Percentiles rank a stretch among this genome's conserved stretches.
These are phyloP conservation scores for Fopius arisanus DNA, from an alignment of 1,140 invertebrate genomes.

Conservation along the genomic window DNA sequence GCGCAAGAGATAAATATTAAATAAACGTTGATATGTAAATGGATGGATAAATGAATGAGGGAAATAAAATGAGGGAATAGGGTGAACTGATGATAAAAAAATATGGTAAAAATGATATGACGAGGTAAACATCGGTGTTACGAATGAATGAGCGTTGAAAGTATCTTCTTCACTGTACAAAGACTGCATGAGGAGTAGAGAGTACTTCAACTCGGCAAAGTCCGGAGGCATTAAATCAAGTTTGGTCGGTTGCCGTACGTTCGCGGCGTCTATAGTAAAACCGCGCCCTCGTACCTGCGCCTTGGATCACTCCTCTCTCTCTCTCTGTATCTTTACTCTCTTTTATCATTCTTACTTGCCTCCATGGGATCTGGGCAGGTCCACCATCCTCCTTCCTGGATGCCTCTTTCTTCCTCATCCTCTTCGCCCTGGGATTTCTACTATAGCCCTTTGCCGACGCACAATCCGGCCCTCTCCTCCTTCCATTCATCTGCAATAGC, in stretches of 20 bases:
- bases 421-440: neutral
- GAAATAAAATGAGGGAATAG: no score
- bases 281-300: constrained; percentile 12
- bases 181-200: neutral
- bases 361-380: constrained; percentile 13
- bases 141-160: constrained; percentile 1
- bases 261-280: constrained; percentile 26
- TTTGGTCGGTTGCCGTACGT: constrained; percentile 42
- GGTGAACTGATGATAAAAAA: no score
- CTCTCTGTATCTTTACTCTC: neutral
- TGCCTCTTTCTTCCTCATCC: neutral
- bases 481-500: constrained; percentile 47
- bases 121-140: neutral
- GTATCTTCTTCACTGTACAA: neutral
- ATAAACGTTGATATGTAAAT: no score
- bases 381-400: constrained; percentile 21
- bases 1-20: no score
- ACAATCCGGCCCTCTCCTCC: constrained; percentile 18
- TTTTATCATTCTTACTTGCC: constrained; percentile 19
- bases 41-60: no score
- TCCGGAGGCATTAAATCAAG: constrained; percentile 51
- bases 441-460: neutral
- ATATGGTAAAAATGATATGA: neutral
- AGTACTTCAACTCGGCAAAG: constrained; percentile 31
- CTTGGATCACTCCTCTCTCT: neutral